These are phyloP conservation scores for Xiphophorus couchianus DNA, from an alignment of 2,113 vertebrate species.

Conservation along the genomic window DNA sequence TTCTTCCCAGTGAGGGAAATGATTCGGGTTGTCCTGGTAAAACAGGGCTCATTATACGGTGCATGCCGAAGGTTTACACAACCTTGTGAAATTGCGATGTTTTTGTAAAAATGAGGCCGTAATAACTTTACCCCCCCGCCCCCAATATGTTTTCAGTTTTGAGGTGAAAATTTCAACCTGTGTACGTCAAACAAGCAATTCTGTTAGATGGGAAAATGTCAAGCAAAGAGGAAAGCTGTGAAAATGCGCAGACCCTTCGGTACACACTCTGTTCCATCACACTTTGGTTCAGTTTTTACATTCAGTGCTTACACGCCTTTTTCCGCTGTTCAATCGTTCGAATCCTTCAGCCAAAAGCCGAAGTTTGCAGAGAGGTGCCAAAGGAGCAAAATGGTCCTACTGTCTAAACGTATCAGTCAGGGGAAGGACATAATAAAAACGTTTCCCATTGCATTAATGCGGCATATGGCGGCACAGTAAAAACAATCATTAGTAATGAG, in stretches of 20 bases:
- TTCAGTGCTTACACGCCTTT: background rate
- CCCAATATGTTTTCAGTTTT: too few relatives aligned
- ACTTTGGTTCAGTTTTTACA: background rate
- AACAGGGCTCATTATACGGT: background rate
- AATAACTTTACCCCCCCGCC: background rate
- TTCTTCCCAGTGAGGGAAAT: background rate
- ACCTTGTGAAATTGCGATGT: background rate
- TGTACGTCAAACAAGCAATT: background rate
- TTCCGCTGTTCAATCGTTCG: background rate
- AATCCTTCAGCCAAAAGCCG: background rate
- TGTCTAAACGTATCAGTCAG: background rate
- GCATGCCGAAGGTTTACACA: background rate
- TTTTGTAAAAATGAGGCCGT: background rate
- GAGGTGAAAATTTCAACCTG: too few relatives aligned
- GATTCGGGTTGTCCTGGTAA: background rate
- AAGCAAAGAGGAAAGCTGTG: background rate
- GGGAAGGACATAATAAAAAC: background rate
- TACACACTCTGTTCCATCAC: background rate
- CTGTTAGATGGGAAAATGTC: background rate
- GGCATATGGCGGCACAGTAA: background rate
- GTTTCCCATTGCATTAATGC: background rate
- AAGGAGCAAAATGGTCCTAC: background rate
- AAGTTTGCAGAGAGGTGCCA: background rate
- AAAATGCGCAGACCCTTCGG: background rate
- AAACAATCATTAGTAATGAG: background rate